These are phyloP conservation scores for Nephrocerus scutellatus DNA, from an alignment of 2,888 invertebrate genomes.

Conservation along the genomic window DNA sequence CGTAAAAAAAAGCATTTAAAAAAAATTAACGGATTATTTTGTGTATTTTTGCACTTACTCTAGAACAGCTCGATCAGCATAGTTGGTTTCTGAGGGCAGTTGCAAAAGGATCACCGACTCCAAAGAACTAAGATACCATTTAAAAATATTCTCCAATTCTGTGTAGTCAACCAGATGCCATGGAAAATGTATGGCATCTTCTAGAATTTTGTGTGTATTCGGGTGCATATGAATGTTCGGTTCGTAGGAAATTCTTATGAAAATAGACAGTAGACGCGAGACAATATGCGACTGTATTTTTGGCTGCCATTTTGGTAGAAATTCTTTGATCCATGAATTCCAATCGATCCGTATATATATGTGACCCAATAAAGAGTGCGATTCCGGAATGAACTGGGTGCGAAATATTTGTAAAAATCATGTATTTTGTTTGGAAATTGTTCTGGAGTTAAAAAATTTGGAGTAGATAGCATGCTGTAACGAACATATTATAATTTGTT, in stretches of 20 bases:
- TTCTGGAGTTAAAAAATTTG: too few species aligned
- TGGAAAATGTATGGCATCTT: conserved; percentile 56
- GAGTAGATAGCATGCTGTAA: too few species aligned
- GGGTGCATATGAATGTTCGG: conserved; percentile 59
- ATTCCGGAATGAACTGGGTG: conserved; percentile 58
- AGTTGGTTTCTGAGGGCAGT: conserved; percentile 48
- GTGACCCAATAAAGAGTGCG: conserved; percentile 64
- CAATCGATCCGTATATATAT: conserved; percentile 64
- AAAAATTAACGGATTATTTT: conserved; percentile 9
- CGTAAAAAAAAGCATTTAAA: conserved; percentile 7
- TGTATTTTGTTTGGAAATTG: too few species aligned
- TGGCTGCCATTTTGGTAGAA: conserved; percentile 44
- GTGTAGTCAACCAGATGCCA: conserved; percentile 60
- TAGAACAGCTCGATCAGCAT: conserved; percentile 55
- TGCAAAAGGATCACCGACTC: conserved; percentile 62
- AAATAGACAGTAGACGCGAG: conserved; percentile 58
- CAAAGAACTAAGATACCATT: conserved; percentile 68
- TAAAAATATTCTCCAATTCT: conserved; percentile 59
- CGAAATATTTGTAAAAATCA: too few species aligned
- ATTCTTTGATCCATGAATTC: conserved; percentile 53
- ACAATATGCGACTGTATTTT: conserved; percentile 51
- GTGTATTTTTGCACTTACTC: conserved; percentile 47
- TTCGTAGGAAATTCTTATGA: conserved; percentile 66
- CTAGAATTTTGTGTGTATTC: conserved; percentile 48
- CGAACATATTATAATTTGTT: too few species aligned